Base-by-base conservation (phyloP, 30 jellyfish, hydroid and myxozoan species). In the Hydractinia symbiolongicarpus region DNA sequence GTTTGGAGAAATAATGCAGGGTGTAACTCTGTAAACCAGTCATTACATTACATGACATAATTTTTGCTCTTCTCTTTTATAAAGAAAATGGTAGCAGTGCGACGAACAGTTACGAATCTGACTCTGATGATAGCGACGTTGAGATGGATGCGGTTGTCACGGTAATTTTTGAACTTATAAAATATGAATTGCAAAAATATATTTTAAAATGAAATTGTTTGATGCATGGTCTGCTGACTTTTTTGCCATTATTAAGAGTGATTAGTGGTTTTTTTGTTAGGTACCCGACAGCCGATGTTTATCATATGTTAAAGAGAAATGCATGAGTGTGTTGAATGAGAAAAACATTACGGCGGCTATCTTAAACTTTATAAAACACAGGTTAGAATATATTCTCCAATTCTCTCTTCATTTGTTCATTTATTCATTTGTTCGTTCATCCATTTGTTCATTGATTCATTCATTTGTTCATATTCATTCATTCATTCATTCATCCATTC, bases 281-380 rank as follows among this genome's bases (percentile, higher is more conserved):
- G 44, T 7, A 49, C 11, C 67, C 15, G 83, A 30, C 21, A 54
- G 15, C 13, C 14, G 7, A 13, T 74, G 83, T 10, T 74, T 74
- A 50, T 44, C 15, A 9, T 74, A 74, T 74, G 74, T 50, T 49
- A 19, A 20, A 50, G 83, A 74, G 14, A 55, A 58, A 74, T 74
- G 83, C 62, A 13, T 74, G 67, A 67, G 54, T 8, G 54, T 74
- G 51, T 50, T 74, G 20, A 74, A 74, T 74, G 83, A 74, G 20
- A 74, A 74, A 58, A 54, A 74, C 51, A 49, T 55, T 50, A 58
- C 19, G 51, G 5, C 58, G 20, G 51, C 83, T 20, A 6, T 74
- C 7, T 74, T 74, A 49, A 11, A 74, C 54, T 54, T 58, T 9
- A 55, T 74, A 11, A 67, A 74, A 11, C 69, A 74, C 58, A 74